Percentiles rank a stretch among this genome's conserved stretches.
phyloP scores from a whole-genome alignment of 2,113 vertebrate genomes.

The Chascanopsetta lugubris region DNA sequence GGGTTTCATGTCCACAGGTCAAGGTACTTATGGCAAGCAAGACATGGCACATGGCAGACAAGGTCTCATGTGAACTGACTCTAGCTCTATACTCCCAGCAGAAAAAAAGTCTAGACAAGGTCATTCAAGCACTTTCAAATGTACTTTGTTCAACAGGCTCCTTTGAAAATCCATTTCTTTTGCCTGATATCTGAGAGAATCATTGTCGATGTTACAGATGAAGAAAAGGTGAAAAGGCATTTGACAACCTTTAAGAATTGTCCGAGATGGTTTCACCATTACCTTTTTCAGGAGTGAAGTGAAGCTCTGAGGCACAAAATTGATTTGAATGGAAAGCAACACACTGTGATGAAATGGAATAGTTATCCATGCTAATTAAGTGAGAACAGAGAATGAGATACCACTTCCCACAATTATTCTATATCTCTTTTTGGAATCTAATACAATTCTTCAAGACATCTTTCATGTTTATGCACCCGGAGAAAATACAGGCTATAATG shows the following conservation, averaged over 20 bases:
- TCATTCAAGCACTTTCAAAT: constrained; percentile 37
- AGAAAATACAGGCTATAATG: constrained; percentile 24
- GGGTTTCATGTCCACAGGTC: no score
- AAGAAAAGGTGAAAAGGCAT: constrained; percentile 46
- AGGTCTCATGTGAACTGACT: constrained; percentile 3
- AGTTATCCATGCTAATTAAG: constrained; percentile 44
- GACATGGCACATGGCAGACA: neutral
- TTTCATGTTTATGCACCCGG: constrained; percentile 6
- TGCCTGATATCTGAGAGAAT: constrained; percentile 30
- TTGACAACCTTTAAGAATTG: constrained; percentile 32
- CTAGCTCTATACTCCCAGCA: constrained; percentile 3
- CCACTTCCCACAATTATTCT: no score
- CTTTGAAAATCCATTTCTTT: constrained; percentile 46
- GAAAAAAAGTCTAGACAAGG: constrained; percentile 18
- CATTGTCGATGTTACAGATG: constrained; percentile 17
- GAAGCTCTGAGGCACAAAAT: constrained; percentile 48
- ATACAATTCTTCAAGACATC: constrained; percentile 45
- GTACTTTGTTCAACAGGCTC: constrained; percentile 18
- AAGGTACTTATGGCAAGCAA: neutral
- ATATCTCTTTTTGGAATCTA: no score
- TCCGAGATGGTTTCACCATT: constrained; percentile 32
- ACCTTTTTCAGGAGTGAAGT: constrained; percentile 44
- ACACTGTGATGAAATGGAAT: constrained; percentile 54
- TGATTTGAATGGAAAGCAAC: constrained; percentile 48
- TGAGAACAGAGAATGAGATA: constrained; percentile 50